Evolutionary conservation across 2,113 vertebrate genomes (phyloP), one percentile per base, ranked within the genome.

Genomic region (Verasper variegatus): DNA sequence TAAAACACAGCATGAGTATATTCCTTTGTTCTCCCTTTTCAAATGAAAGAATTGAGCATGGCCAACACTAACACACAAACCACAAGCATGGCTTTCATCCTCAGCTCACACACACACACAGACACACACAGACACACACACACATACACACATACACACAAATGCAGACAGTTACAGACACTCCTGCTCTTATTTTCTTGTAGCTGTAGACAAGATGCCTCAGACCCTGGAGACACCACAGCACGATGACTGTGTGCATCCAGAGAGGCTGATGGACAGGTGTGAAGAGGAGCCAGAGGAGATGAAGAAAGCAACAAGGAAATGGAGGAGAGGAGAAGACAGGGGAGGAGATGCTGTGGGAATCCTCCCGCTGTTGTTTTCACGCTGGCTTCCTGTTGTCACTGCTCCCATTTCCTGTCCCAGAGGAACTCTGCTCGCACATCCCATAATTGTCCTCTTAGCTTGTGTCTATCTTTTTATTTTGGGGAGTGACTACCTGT

Each of bases 371-470:
- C 64, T 70, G 65, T 82, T 31, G 21, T 88, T 87, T 92, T 88
- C 76, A 86, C 54, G 68, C 80, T 27, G 49, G 80, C 79, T 89
- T 69, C 89, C 85, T 80, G 90, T 89, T 91, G 87, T 90, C 85
- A 84, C 77, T 26, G 68, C 77, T 85, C 79, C 76, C 31, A 58
- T 75, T 91, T 93, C 87, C 91, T 81, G 76, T 83, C 78, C 64
- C 88, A 73, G 63, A 88, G 84, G 87, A 86, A 77, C 72, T 66
- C 64, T 60, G 27, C 67, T 63, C 15, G 9, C 68, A 79, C 67
- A 69, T 77, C 63, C 60, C 71, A 67, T 64, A 75, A 73, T 84
- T 74, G 61, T 51, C 37, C 24, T 49, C 61, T 79, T 76, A 11
- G 24, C 64, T 74, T 79, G 11, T 80, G 71, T 81, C 77, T 78